Evolutionary conservation across 2,888 invertebrate species (phyloP), one percentile per base, ranked within the genome.

Genomic region (Perizoma affinitatum): DNA sequence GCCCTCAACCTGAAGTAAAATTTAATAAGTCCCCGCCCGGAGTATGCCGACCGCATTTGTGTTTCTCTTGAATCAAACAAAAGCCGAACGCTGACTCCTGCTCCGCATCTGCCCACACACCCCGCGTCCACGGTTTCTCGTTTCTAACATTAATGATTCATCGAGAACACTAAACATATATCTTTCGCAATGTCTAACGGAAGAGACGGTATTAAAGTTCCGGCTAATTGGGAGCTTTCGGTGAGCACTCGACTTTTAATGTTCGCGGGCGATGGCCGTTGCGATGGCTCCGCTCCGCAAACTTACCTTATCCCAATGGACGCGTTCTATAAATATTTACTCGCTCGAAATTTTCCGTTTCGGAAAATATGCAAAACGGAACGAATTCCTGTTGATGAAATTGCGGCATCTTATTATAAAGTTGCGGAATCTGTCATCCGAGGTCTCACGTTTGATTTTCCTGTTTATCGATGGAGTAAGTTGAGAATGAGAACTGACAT

Each of bases 201-300:
- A 78, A 74, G 76, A 73, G 76, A 82, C 40, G 76, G 83, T 83
- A 79, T 84, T 85, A 84, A 88, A 89, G 86, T 88, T 86, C 82
- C 73, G 71, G 87, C 87, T 91, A 89, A 90, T 91, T 91, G 86
- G 87, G 80, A 84, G 87, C 86, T 88, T 90, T 90, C 82, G 84
- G 76, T 71, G 79, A 79, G 80, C 79, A 83, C 87, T 88, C 77
- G 80, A 88, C 80, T 88, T 87, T 85, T 87, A 84, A 88, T 83
- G 84, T 80, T 73, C 71, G 72, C 69, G 69, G 61, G 65, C 33
- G 57, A 70, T 71, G 72, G 69, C 70, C 69, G 71, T 69, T 67
- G 73, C 70, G 74, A 70, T 71, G 73, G 66, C 63, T 66, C 66
- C 58, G 65, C 69, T 69, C 67, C 66, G 61, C 63, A 69, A 68